These are phyloP conservation scores for Podarcis siculus DNA, from an alignment of 2,797 vertebrate genomes.

Conservation along the genomic window DNA sequence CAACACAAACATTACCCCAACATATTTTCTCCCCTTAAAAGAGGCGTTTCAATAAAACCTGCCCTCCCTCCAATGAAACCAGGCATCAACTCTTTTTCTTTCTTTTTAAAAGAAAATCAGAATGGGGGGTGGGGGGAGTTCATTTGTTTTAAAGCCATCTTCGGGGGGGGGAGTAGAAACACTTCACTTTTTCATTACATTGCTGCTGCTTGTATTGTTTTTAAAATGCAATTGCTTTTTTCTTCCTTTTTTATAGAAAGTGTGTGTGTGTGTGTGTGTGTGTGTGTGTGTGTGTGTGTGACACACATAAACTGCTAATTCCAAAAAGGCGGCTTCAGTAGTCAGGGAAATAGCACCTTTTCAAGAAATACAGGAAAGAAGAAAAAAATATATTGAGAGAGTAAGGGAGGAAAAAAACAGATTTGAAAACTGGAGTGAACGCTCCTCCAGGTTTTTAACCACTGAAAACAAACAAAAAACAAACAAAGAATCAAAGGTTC, in stretches of 20 bases:
- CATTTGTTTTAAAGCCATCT: slow-evolving; percentile 75
- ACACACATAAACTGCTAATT: slow-evolving; percentile 61
- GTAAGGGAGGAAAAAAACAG: slow-evolving; percentile 46
- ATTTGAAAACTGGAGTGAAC: slow-evolving; percentile 65
- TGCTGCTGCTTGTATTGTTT: slow-evolving; percentile 47
- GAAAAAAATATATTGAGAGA: no score
- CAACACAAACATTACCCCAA: not conserved
- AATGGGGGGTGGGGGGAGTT: not conserved
- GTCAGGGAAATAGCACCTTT: slow-evolving; percentile 80
- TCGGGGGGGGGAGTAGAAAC: slow-evolving; percentile 63
- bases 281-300: slow-evolving; percentile 61
- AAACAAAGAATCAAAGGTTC: slow-evolving; percentile 17
- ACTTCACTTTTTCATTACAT: slow-evolving; percentile 47
- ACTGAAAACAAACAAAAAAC: not conserved
- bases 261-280: slow-evolving; percentile 68
- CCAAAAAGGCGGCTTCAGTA: slow-evolving; percentile 74
- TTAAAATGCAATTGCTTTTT: slow-evolving; percentile 53
- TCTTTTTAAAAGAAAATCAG: not conserved
- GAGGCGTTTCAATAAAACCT: slow-evolving; percentile 42
- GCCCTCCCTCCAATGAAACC: slow-evolving; percentile 30
- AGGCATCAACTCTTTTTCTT: not conserved
- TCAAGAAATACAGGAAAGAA: slow-evolving; percentile 29
- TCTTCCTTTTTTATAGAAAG: slow-evolving; percentile 75
- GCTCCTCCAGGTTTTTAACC: slow-evolving; percentile 57
- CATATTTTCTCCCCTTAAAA: slow-evolving; percentile 45